A percentile compares a stretch with the other conserved stretches of the same genome.
These are phyloP conservation scores for Terrapene triunguis DNA, from an alignment of 2,113 vertebrate species.

Conservation along the genomic window DNA sequence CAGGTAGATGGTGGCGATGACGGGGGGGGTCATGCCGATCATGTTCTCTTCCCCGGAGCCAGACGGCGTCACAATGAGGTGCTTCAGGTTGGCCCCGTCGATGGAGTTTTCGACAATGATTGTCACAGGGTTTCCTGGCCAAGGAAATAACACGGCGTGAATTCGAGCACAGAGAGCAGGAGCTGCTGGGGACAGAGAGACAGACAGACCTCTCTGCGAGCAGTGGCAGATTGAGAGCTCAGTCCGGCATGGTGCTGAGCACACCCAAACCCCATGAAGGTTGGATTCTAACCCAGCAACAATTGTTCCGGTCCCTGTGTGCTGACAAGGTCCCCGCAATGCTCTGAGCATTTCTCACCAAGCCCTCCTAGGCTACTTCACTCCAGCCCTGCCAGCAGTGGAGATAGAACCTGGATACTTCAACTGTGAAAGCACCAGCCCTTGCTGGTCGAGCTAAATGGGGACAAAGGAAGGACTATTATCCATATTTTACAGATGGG, in stretches of 20 bases:
- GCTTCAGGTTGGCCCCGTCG: slow-evolving; percentile 63
- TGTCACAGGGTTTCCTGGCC: slow-evolving; percentile 74
- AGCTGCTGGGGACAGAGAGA: neutral
- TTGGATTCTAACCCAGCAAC: neutral
- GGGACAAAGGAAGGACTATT: no score
- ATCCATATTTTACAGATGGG: no score
- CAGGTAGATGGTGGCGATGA: slow-evolving; percentile 90
- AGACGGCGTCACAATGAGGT: slow-evolving; percentile 85
- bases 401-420: no score
- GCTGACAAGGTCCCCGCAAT: neutral
- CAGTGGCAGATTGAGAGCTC: no score
- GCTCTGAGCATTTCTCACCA: neutral
- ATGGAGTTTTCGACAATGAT: slow-evolving; percentile 78
- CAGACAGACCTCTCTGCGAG: neutral
- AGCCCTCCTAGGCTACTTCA: neutral
- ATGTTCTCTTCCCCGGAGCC: slow-evolving; percentile 96
- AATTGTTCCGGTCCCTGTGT: no score
- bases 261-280: neutral
- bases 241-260: neutral
- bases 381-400: no score
- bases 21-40: slow-evolving; percentile 86
- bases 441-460: no score
- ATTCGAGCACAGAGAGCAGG: fast-evolving
- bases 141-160: fast-evolving
- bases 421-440: no score